These are phyloP conservation scores for Halesus radiatus DNA, from an alignment of 1,140 invertebrate genomes.

Conservation along the genomic window DNA sequence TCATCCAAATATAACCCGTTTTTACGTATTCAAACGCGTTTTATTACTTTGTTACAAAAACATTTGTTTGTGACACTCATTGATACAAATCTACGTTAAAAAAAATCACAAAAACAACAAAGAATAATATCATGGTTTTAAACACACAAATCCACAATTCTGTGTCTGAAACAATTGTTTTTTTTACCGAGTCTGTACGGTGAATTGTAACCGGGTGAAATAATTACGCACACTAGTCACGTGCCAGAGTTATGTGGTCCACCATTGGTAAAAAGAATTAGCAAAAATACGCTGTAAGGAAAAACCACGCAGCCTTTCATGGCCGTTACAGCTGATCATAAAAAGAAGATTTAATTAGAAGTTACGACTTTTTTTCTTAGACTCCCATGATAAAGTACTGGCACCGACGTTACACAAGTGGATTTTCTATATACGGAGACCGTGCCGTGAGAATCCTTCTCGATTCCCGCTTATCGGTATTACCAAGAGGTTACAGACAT, in stretches of 20 bases:
- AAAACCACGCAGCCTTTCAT: constrained; percentile 13
- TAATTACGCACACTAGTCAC: constrained; percentile 27
- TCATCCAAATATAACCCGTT: no score
- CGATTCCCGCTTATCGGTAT: no score
- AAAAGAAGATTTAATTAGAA: constrained; percentile 37
- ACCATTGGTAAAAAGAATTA: constrained; percentile 31
- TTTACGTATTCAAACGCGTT: no score
- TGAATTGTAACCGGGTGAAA: constrained; percentile 25
- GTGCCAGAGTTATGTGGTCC: constrained; percentile 22
- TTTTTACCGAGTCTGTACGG: background rate
- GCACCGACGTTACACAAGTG: background rate
- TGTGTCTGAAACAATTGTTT: no score
- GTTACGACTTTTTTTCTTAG: constrained; percentile 23
- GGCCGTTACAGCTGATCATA: constrained; percentile 30
- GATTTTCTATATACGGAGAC: background rate
- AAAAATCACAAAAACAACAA: no score
- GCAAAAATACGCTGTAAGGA: constrained; percentile 38
- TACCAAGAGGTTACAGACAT: no score
- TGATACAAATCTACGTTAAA: no score
- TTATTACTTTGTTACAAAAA: no score
- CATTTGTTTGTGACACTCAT: no score
- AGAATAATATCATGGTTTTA: no score
- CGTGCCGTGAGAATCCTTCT: no score
- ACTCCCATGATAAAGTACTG: constrained; percentile 17
- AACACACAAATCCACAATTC: no score